phyloP scores from a whole-genome alignment of 2,888 invertebrate species.

The Oligia strigilis region DNA sequence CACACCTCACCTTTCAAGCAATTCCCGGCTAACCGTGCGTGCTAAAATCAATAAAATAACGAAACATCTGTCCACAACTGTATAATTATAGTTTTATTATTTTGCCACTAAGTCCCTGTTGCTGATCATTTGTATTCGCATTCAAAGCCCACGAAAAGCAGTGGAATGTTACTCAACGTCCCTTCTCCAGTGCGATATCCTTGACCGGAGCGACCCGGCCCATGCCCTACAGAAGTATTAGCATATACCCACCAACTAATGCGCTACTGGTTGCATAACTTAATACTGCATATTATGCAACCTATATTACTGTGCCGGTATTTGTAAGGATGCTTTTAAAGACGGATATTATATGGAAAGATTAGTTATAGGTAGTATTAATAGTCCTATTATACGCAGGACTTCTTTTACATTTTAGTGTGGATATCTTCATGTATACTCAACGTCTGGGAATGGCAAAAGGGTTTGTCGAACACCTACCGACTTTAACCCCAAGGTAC shows the following conservation, averaged over 20 bases:
- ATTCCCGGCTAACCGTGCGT: constrained; percentile 21
- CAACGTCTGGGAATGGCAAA: constrained; percentile 16
- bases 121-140: constrained; percentile 58
- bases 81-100: constrained; percentile 33
- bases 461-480: neutral
- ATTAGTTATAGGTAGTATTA: neutral
- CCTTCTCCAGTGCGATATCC: constrained; percentile 77
- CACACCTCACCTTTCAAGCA: constrained; percentile 36
- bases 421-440: neutral
- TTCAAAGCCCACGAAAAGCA: constrained; percentile 68
- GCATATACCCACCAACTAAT: constrained; percentile 68
- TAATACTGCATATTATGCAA: constrained; percentile 60
- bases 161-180: constrained; percentile 76
- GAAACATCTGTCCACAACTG: constrained; percentile 32
- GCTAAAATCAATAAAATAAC: constrained; percentile 54
- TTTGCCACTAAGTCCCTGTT: constrained; percentile 12
- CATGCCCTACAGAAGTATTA: constrained; percentile 72
- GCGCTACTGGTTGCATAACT: constrained; percentile 65
- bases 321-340: constrained; percentile 38
- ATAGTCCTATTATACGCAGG: neutral
- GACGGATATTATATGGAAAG: neutral
- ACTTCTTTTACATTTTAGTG: neutral
- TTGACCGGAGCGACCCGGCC: constrained; percentile 73
- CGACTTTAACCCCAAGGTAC: constrained; percentile 10
- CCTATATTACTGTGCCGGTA: constrained; percentile 35